Percentiles rank a stretch among this genome's conserved stretches.
Evolutionary conservation across 1,140 invertebrate genomes (phyloP).

Genomic region (Bombus pyrosoma): DNA sequence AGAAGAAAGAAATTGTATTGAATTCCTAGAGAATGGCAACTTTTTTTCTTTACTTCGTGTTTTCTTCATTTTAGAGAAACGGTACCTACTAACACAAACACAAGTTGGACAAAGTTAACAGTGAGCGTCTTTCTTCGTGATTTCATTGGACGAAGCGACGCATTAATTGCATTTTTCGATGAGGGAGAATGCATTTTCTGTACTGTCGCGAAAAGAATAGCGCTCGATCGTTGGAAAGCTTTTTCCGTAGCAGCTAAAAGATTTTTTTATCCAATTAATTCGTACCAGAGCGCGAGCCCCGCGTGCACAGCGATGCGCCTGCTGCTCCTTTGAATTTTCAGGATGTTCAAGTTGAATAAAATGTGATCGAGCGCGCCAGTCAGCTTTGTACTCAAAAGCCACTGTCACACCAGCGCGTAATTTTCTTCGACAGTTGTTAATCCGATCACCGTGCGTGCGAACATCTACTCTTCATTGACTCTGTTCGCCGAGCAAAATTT

Average conservation of each 20-base stretch:
- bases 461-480: not conserved
- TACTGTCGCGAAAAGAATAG: conserved; percentile 7
- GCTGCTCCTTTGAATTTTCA: conserved; percentile 41
- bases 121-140: conserved; percentile 7
- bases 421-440: not conserved
- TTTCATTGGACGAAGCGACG: conserved; percentile 1
- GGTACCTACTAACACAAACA: conserved; percentile 5
- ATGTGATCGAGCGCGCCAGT: not conserved
- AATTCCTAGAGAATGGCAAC: not conserved
- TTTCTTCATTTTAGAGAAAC: not conserved
- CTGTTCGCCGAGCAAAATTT: not conserved
- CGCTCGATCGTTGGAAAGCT: conserved; percentile 34
- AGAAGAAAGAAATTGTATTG: not conserved
- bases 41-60: too few species aligned
- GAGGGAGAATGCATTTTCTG: conserved; percentile 34
- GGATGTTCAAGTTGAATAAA: conserved; percentile 31
- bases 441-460: not conserved
- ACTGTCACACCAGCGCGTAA: not conserved
- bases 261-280: conserved; percentile 53
- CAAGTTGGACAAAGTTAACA: not conserved
- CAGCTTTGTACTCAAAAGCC: not conserved
- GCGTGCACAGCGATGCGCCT: not conserved
- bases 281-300: not conserved
- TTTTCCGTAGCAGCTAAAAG: conserved; percentile 35
- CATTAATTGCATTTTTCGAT: conserved; percentile 46